Percentiles rank a stretch among this genome's conserved stretches.
Evolutionary conservation across 2,797 vertebrate genomes (phyloP).

Genomic region (Pitangus sulphuratus): DNA sequence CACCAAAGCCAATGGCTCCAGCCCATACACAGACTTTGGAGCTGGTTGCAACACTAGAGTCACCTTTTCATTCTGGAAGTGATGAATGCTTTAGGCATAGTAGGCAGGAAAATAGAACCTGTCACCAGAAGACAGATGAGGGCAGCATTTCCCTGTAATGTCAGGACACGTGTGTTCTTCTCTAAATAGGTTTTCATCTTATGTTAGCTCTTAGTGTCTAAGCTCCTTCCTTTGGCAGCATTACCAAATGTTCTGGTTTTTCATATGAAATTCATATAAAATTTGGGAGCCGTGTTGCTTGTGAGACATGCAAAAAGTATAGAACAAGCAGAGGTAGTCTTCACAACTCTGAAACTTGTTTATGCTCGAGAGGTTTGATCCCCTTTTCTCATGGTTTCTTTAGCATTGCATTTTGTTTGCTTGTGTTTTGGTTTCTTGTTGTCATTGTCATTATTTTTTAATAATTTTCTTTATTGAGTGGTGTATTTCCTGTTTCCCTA

Average conservation of each 20-base stretch:
- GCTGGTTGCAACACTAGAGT: background rate
- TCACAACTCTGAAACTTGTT: background rate
- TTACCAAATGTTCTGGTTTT: background rate
- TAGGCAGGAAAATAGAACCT: conserved; percentile 2
- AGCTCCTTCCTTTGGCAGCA: background rate
- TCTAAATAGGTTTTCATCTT: background rate
- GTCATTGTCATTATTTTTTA: rapidly evolving
- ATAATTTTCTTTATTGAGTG: background rate
- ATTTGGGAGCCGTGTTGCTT: rapidly evolving
- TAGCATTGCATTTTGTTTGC: background rate
- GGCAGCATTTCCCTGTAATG: conserved; percentile 39
- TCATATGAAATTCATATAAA: background rate
- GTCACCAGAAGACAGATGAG: conserved; percentile 26
- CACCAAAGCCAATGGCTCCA: background rate
- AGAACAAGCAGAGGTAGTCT: background rate
- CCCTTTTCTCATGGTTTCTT: background rate
- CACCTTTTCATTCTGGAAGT: background rate
- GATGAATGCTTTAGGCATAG: background rate
- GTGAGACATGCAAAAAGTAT: background rate
- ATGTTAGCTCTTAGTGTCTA: background rate
- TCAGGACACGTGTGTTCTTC: background rate
- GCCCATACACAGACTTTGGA: background rate
- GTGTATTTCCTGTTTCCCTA: background rate
- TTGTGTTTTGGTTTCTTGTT: background rate
- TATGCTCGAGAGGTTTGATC: background rate